Percentiles rank a stretch among this genome's conserved stretches.
These are phyloP conservation scores for Enteromius afrohamiltoni DNA, from an alignment of 2,797 vertebrate species.

Conservation along the genomic window DNA sequence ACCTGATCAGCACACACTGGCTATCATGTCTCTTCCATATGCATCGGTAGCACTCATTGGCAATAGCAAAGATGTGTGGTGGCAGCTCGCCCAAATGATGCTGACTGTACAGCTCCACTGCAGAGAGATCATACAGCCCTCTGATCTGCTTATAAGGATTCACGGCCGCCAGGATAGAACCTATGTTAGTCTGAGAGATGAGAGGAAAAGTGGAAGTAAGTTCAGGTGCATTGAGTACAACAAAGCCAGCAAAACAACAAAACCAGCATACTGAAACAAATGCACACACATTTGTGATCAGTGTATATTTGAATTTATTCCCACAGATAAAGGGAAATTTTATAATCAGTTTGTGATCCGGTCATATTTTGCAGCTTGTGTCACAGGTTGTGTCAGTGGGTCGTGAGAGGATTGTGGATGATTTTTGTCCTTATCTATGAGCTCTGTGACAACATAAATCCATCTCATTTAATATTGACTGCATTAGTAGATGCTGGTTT, in stretches of 20 bases:
- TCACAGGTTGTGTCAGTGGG: conserved; percentile 14
- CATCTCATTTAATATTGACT: conserved; percentile 1
- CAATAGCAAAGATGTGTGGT: conserved; percentile 91
- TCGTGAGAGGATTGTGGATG: conserved; percentile 19
- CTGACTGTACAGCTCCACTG: conserved; percentile 86
- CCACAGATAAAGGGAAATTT: not conserved
- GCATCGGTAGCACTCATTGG: conserved; percentile 93
- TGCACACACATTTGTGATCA: not conserved
- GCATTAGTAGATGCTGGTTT: not conserved
- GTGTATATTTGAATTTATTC: not conserved
- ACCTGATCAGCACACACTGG: conserved; percentile 95
- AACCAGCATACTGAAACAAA: not conserved
- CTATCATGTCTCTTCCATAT: conserved; percentile 95
- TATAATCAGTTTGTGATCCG: conserved; percentile 1
- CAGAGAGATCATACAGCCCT: conserved; percentile 84
- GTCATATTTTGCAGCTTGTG: conserved; percentile 5
- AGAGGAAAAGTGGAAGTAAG: not conserved
- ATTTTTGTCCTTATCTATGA: conserved; percentile 9
- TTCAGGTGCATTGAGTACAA: not conserved
- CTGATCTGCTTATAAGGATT: conserved; percentile 90
- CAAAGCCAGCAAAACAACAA: not conserved
- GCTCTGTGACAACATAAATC: conserved; percentile 13
- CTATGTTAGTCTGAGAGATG: conserved; percentile 87
- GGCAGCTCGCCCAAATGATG: conserved; percentile 91
- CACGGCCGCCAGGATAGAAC: conserved; percentile 91